A percentile compares a stretch with the other conserved stretches of the same genome.
Evolutionary conservation across 2,888 invertebrate species (phyloP).

Genomic region (Synergus gifuensis): DNA sequence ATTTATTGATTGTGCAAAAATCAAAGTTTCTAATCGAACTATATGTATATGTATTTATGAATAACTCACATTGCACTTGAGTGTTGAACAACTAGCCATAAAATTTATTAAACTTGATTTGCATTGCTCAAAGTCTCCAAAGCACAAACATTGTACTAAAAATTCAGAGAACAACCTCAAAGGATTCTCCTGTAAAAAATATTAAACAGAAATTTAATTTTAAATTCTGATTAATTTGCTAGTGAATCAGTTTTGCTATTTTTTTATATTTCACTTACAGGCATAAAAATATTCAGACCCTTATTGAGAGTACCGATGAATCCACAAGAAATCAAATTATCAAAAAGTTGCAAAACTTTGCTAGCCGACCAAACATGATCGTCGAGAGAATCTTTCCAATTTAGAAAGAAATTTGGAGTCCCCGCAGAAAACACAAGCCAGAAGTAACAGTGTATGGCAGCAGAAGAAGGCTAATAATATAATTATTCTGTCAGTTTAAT

Average conservation of each 20-base stretch:
- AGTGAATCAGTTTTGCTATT: neutral
- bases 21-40: neutral
- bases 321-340: conserved; percentile 79
- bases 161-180: conserved; percentile 82
- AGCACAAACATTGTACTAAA: conserved; percentile 78
- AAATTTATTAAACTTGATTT: conserved; percentile 75
- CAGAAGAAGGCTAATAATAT: conserved; percentile 67
- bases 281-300: conserved; percentile 85
- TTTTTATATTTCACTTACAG: conserved; percentile 76
- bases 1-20: neutral
- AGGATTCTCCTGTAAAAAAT: conserved; percentile 82
- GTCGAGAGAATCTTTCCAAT: conserved; percentile 66
- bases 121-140: conserved; percentile 70
- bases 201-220: neutral
- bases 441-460: conserved; percentile 70
- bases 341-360: conserved; percentile 79
- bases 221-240: neutral
- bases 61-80: conserved; percentile 68
- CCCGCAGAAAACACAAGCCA: conserved; percentile 71
- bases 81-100: conserved; percentile 65
- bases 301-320: conserved; percentile 82
- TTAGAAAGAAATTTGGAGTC: conserved; percentile 57
- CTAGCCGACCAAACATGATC: conserved; percentile 70
- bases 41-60: neutral
- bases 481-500: conserved; percentile 7